Base-by-base conservation (phyloP, 2,113 vertebrate genomes). In the Dicentrarchus labrax region DNA sequence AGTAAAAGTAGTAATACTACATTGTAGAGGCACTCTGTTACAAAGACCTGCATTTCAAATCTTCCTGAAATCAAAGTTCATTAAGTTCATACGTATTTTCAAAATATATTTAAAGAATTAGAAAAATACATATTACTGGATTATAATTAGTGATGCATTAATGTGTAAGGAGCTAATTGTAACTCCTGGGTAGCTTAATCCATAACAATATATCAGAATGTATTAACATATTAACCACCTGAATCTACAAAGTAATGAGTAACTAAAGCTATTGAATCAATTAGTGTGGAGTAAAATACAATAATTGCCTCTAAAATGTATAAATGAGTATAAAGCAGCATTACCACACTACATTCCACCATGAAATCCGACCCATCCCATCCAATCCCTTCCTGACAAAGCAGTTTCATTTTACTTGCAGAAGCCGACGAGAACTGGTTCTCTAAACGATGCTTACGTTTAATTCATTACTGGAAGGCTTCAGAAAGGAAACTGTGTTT, bases 401-500 rank as follows among this genome's bases (percentile, higher is more conserved):
- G 11, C n/a, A 48, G 1, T 67, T 39, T 64, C 3, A 50, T 38
- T 78, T 19, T 19, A 43, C 38, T 0, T 12, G 43, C 21, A 24
- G 60, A 50, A 68, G 65, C 11, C 30, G 8, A 47, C 5, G 12
- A 54, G 8, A 80, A n/a, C 3, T 2, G 9, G 5, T 36, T 79
- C n/a, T 2, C 12, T n/a, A 50, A 57, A 60, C 6, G 17, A 38
- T 61, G 50, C 21, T 5, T 51, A 39, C 9, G 6, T 83, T 77
- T 45, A 47, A 39, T 4, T 77, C 15, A 36, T 24, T n/a, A 70
- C 56, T 78, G 76, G 30, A 70, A 60, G 5, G 22, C 54, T 21
- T n/a, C 56, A 22, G 13, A 82, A 19, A 78, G 79, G 79, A 90
- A 88, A 74, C 24, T 30, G 1, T 71, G 78, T 69, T 48, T 39